These are phyloP conservation scores for Chionodraco myersi DNA, from an alignment of 2,113 vertebrate species.

Conservation along the genomic window DNA sequence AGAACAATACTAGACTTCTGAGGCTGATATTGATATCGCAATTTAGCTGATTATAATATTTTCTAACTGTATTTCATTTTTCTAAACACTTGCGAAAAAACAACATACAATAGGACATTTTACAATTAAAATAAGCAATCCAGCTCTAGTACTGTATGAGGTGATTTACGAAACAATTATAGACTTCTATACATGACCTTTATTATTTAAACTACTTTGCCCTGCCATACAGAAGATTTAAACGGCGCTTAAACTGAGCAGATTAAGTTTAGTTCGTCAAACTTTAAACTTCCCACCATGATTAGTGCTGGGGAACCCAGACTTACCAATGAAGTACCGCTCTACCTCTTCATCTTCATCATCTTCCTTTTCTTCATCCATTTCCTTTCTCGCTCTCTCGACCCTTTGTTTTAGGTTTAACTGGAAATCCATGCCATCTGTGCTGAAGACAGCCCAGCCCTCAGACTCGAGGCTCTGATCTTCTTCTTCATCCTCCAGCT, in stretches of 20 bases:
- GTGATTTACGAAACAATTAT: not conserved
- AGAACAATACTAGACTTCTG: not conserved
- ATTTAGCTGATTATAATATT: no score
- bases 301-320: not conserved
- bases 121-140: no score
- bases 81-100: no score
- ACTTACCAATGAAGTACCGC: conserved; percentile 80
- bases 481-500: conserved; percentile 25
- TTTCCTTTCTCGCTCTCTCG: conserved; percentile 49
- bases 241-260: not conserved
- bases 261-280: not conserved
- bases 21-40: not conserved
- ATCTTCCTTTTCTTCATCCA: conserved; percentile 22
- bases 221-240: not conserved
- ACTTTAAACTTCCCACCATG: not conserved
- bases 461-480: conserved; percentile 37
- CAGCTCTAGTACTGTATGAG: not conserved
- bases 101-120: no score
- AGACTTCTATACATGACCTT: not conserved
- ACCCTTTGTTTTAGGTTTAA: conserved; percentile 70
- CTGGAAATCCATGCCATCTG: conserved; percentile 76
- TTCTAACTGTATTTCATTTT: no score
- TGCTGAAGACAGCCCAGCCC: conserved; percentile 74
- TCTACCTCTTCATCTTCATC: conserved; percentile 58
- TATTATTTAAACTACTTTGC: not conserved